Evolutionary conservation across 2,797 vertebrate species (phyloP).

Genomic region (Falco biarmicus): DNA sequence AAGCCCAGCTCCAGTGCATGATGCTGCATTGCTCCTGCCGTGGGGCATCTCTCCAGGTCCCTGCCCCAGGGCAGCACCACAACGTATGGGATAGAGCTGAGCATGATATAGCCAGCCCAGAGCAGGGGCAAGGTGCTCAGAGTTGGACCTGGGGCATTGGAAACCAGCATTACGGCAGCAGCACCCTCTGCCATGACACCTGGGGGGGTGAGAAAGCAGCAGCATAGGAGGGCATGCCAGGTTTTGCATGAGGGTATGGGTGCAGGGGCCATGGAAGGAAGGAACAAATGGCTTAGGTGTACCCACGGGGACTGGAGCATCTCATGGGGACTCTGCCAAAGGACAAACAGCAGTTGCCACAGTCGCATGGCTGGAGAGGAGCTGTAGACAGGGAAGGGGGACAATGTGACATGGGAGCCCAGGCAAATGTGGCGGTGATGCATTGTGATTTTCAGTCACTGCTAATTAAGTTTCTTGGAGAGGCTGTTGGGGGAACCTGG

Average conservation of each 20-base stretch:
- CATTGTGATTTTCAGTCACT: not conserved
- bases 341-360: not conserved
- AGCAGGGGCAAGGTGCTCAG: not conserved
- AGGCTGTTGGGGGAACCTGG: not conserved
- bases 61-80: not conserved
- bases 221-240: fast-evolving
- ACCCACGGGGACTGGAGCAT: not conserved
- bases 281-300: not conserved
- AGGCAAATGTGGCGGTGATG: not conserved
- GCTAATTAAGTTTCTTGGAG: not conserved
- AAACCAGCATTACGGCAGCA: not conserved
- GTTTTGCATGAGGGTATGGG: not conserved
- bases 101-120: not conserved
- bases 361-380: fast-evolving
- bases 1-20: not conserved
- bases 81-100: not conserved
- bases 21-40: not conserved
- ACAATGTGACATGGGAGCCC: not conserved
- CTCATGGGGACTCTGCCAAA: not conserved
- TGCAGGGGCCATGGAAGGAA: not conserved
- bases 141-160: fast-evolving
- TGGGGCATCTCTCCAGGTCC: not conserved
- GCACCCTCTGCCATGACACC: not conserved
- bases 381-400: not conserved
- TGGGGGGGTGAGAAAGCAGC: not conserved